Evolutionary conservation across 1,140 invertebrate genomes (phyloP), one percentile per base, ranked within the genome.

Genomic region (Drosophila simulans): DNA sequence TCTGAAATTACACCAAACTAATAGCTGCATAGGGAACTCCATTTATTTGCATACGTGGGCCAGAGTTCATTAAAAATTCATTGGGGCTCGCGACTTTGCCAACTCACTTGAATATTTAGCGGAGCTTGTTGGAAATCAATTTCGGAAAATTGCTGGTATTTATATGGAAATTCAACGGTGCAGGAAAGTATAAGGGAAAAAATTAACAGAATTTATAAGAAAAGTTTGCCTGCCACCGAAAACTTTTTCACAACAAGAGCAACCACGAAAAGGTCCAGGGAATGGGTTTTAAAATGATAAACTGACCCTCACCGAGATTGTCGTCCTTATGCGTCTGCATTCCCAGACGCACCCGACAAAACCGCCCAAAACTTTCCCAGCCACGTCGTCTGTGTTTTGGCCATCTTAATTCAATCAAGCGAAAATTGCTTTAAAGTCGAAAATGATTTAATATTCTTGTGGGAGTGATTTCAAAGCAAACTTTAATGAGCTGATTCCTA

Each of bases 171-270:
- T 56, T 46, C 35, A 56, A n/a, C 39, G 34, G n/a, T 25, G 39
- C 42, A 35, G 25, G 40, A 39, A 69, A 69, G 48, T 25, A 39
- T 27, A 64, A 51, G 34, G 59, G 57, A 52, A 51, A 68, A 70
- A 70, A 70, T 70, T 70, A 70, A 70, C 27, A 70, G 51, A 70
- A 70, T 70, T 70, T 70, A 70, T 70, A 70, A 70, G 66, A 42
- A 70, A 70, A 70, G 64, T 70, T 70, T 35, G 64, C 49, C 49
- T 46, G 62, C 62, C 42, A 66, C n/a, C 56, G 37, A 70, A 70
- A 70, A 70, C 13, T 57, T 70, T 70, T 35, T 8, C n/a, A 15
- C 40, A 46, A 54, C 42, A 55, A 34, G 62, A 34, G 12, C 63
- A 69, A 40, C 64, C 66, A 37, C 64, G 25, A 69, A 25, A 40